Evolutionary conservation across 2,113 vertebrate genomes (phyloP).

Genomic region (Garra rufa): DNA sequence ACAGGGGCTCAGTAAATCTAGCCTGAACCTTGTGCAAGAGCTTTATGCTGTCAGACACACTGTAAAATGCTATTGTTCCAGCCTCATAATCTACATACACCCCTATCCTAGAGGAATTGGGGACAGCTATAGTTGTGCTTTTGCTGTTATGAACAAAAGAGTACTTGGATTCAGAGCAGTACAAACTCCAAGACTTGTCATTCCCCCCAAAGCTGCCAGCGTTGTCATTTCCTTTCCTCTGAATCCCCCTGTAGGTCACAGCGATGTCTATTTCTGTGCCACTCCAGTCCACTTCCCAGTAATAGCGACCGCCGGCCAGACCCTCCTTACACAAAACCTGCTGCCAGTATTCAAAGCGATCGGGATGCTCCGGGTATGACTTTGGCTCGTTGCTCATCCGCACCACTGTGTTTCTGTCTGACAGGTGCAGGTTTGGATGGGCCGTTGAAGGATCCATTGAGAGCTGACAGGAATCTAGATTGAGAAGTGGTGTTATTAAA

Average conservation of each 20-base stretch:
- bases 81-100: constrained; percentile 77
- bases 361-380: constrained; percentile 72
- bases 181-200: constrained; percentile 83
- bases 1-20: constrained; percentile 78
- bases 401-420: constrained; percentile 72
- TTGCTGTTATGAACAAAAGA: constrained; percentile 81
- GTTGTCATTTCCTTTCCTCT: constrained; percentile 76
- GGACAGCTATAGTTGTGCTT: constrained; percentile 69
- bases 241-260: constrained; percentile 76
- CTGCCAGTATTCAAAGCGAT: constrained; percentile 79
- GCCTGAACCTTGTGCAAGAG: constrained; percentile 77
- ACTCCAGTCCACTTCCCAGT: constrained; percentile 81
- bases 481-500: not conserved
- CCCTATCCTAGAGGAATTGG: constrained; percentile 71
- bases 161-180: constrained; percentile 79
- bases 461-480: constrained; percentile 69
- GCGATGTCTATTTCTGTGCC: constrained; percentile 80
- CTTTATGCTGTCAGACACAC: constrained; percentile 73
- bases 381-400: constrained; percentile 70
- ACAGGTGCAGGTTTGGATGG: constrained; percentile 73
- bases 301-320: constrained; percentile 75
- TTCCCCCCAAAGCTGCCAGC: constrained; percentile 82
- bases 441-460: constrained; percentile 73
- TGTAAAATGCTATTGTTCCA: constrained; percentile 79
- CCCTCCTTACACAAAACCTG: constrained; percentile 79